phyloP scores from a whole-genome alignment of 2,888 invertebrate species.

The Lypha dubia region DNA sequence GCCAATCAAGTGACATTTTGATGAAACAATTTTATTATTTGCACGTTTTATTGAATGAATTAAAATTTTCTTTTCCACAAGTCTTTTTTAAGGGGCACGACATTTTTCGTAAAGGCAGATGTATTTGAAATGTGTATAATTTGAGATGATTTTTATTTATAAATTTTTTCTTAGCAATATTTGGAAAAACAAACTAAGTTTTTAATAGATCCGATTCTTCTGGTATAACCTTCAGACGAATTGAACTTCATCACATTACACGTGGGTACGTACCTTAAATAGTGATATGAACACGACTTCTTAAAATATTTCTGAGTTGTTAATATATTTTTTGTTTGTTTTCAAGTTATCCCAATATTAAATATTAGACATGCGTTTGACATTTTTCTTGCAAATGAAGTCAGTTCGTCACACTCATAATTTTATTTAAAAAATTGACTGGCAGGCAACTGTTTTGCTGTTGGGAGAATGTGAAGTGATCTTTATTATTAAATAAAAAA shows the following conservation, averaged over 20 bases:
- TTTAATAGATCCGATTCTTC: neutral
- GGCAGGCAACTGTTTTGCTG: neutral
- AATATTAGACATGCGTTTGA: slow-evolving; percentile 5
- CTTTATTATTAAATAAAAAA: slow-evolving; percentile 44
- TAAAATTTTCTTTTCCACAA: too few relatives aligned
- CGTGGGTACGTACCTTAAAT: neutral
- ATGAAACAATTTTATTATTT: too few relatives aligned
- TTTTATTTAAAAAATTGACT: neutral
- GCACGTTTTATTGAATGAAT: too few relatives aligned
- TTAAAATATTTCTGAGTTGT: neutral
- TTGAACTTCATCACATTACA: neutral
- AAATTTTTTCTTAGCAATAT: too few relatives aligned
- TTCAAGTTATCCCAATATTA: neutral
- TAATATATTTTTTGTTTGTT: neutral
- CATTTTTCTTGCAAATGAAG: neutral
- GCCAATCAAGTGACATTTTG: too few relatives aligned
- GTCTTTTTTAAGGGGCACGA: too few relatives aligned
- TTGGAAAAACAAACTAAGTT: neutral
- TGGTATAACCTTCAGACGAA: neutral
- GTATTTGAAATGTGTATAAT: too few relatives aligned
- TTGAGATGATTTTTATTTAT: too few relatives aligned
- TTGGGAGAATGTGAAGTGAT: slow-evolving; percentile 34
- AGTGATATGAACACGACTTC: neutral
- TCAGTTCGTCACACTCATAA: neutral
- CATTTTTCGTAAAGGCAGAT: too few relatives aligned